Evolutionary conservation across 2,888 invertebrate genomes (phyloP).

Genomic region (Drosophila hawaiiensis): DNA sequence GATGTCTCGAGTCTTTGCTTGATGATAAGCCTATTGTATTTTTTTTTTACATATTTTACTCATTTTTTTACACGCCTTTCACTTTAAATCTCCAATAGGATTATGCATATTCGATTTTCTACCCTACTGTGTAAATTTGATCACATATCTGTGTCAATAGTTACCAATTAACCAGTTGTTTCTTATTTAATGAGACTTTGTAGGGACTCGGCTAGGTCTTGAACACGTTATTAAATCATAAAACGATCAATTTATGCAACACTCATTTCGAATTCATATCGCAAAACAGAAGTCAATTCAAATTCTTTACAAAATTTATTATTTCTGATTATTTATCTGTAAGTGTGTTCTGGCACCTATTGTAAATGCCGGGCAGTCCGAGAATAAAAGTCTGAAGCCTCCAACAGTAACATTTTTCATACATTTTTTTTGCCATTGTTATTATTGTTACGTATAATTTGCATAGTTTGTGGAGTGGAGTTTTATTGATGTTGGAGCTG

Average conservation of each 20-base stretch:
- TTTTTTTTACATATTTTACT: background rate
- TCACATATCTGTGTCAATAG: background rate
- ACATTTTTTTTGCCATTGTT: conserved; percentile 44
- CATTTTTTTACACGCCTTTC: background rate
- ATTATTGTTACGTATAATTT: conserved; percentile 44
- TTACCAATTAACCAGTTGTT: conserved; percentile 10
- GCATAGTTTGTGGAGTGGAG: conserved; percentile 47
- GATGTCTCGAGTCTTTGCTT: background rate
- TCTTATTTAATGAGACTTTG: background rate
- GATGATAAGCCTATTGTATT: background rate
- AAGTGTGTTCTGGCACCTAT: conserved; percentile 50
- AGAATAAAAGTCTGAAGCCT: conserved; percentile 33
- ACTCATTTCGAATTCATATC: conserved; percentile 37
- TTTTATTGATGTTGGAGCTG: conserved; percentile 11
- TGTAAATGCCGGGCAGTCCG: conserved; percentile 28
- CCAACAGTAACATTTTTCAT: conserved; percentile 37
- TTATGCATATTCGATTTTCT: background rate
- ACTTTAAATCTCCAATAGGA: background rate
- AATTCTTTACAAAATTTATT: conserved; percentile 58
- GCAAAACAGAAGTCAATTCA: conserved; percentile 63
- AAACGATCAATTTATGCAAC: conserved; percentile 37
- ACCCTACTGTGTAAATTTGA: background rate
- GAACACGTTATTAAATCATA: conserved; percentile 21
- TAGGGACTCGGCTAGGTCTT: background rate
- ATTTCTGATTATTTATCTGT: conserved; percentile 46